Percentiles rank a stretch among this genome's conserved stretches.
These are phyloP conservation scores for Lophotis ruficrista DNA, from an alignment of 2,113 vertebrate species.

Conservation along the genomic window DNA sequence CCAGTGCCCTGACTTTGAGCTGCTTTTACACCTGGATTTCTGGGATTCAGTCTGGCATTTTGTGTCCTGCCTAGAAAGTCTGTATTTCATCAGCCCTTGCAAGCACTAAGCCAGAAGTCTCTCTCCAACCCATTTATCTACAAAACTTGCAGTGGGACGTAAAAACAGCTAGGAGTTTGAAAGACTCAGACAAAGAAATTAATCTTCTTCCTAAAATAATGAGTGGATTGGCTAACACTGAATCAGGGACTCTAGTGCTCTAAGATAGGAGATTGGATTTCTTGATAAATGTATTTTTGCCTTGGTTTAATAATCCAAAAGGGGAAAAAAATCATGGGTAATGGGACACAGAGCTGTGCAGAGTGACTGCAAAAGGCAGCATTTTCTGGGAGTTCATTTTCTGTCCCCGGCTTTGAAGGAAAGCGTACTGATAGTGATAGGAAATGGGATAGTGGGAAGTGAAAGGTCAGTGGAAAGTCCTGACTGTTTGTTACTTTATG, in stretches of 20 bases:
- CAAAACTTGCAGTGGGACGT: not conserved
- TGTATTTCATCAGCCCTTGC: not conserved
- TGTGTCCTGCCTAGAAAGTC: not conserved
- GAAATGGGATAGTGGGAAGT: constrained; percentile 60
- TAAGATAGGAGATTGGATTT: not conserved
- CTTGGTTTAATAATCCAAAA: not conserved
- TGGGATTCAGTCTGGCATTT: not conserved
- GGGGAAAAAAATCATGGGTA: not conserved
- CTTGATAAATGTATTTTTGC: not conserved
- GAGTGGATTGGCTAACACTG: not conserved
- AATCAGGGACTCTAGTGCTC: not conserved
- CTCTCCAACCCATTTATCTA: not conserved
- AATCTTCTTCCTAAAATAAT: not conserved
- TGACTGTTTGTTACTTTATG: constrained; percentile 20
- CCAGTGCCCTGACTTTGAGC: not conserved
- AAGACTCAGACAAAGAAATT: not conserved
- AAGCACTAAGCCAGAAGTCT: not conserved
- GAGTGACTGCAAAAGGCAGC: not conserved
- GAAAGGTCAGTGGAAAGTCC: constrained; percentile 61
- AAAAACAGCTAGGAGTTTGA: not conserved
- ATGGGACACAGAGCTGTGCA: not conserved
- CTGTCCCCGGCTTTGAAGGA: constrained; percentile 30
- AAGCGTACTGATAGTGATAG: constrained; percentile 47
- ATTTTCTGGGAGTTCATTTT: constrained; percentile 17
- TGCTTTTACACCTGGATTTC: not conserved